These are phyloP conservation scores for Blera fallax DNA, from an alignment of 2,888 invertebrate species.

Conservation along the genomic window DNA sequence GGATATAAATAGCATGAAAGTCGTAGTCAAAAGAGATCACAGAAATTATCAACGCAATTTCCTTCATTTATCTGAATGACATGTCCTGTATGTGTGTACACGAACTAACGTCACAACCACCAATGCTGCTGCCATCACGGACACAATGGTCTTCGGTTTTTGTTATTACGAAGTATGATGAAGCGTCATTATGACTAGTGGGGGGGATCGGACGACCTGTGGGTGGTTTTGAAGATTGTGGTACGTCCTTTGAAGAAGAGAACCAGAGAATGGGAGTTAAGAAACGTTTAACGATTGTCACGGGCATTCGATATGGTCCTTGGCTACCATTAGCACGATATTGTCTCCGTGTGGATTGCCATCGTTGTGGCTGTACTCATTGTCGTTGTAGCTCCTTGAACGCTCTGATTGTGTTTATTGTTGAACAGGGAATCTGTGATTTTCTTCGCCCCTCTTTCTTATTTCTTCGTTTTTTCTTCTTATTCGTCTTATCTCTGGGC, in stretches of 20 bases:
- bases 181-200: constrained; percentile 59
- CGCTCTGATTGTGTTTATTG: constrained; percentile 69
- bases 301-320: constrained; percentile 71
- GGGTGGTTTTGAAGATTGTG: constrained; percentile 9
- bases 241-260: not conserved
- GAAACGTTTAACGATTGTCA: constrained; percentile 68
- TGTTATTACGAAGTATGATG: constrained; percentile 63
- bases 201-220: constrained; percentile 10
- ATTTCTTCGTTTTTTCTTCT: constrained; percentile 8
- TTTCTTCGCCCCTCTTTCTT: constrained; percentile 24
- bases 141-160: constrained; percentile 41
- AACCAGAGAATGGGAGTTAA: not conserved
- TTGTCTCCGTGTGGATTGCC: constrained; percentile 66
- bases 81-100: constrained; percentile 57
- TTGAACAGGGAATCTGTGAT: constrained; percentile 66
- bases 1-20: not conserved
- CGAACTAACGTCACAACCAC: constrained; percentile 28
- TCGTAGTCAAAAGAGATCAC: constrained; percentile 50
- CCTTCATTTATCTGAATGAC: constrained; percentile 65
- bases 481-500: constrained; percentile 52
- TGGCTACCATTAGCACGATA: constrained; percentile 71
- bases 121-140: not conserved
- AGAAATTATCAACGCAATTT: constrained; percentile 71
- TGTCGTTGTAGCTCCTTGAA: constrained; percentile 46
- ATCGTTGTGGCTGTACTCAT: constrained; percentile 38